These are phyloP conservation scores for Arnoldichthys spilopterus DNA, from an alignment of 2,797 vertebrate species.

Conservation along the genomic window DNA sequence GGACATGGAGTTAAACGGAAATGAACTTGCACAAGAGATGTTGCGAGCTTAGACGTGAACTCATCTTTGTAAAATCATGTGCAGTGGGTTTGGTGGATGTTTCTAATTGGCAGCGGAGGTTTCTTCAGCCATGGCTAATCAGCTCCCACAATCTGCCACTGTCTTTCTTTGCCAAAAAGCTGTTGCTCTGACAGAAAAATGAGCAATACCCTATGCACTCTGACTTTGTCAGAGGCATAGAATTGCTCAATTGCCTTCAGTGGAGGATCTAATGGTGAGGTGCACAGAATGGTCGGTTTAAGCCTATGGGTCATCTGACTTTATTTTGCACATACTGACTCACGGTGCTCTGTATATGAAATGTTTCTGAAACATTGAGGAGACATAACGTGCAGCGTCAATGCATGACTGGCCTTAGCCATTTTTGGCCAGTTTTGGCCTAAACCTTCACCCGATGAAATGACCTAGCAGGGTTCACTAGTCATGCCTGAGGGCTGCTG, in stretches of 20 bases:
- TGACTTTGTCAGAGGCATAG: conserved; percentile 48
- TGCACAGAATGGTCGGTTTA: background rate
- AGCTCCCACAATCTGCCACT: conserved; percentile 65
- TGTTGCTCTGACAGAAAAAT: conserved; percentile 67
- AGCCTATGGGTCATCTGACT: conserved; percentile 14
- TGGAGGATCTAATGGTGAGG: conserved; percentile 14
- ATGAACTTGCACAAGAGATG: conserved; percentile 1
- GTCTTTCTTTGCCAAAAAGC: conserved; percentile 58
- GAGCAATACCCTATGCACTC: conserved; percentile 50
- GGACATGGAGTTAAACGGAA: conserved; percentile 17
- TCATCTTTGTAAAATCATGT: background rate
- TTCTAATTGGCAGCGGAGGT: conserved; percentile 53
- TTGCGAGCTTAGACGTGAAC: background rate
- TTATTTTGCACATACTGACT: background rate
- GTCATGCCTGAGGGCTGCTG: background rate
- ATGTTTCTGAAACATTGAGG: conserved; percentile 40
- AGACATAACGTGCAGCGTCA: conserved; percentile 33
- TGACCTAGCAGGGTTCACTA: conserved; percentile 49
- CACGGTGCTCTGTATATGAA: background rate
- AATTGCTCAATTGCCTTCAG: conserved; percentile 57
- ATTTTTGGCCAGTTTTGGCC: conserved; percentile 71
- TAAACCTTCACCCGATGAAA: conserved; percentile 54
- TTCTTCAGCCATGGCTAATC: conserved; percentile 55
- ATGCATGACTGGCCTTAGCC: conserved; percentile 57
- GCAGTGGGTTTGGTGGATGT: conserved; percentile 38